Conservation (phyloP, 1,140 invertebrate genomes). For the Anastrepha obliqua region DNA sequence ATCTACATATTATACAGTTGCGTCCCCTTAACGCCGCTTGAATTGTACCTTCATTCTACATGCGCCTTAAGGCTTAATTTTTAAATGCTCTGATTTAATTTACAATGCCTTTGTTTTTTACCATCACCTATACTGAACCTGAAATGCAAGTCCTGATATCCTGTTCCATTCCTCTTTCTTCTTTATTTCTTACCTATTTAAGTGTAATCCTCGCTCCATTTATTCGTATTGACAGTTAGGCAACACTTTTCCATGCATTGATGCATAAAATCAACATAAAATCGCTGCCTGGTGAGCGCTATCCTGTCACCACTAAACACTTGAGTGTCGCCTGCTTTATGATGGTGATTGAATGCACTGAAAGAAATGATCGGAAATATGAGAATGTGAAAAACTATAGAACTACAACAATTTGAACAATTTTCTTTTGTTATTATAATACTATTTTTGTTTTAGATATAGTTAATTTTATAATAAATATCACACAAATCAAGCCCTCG, state of each 20-base stretch:
- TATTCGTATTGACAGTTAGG: background rate
- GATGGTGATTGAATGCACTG: too few relatives aligned
- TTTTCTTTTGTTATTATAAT: too few relatives aligned
- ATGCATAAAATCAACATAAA: constrained; percentile 29
- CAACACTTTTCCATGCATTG: background rate
- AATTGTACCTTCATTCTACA: background rate
- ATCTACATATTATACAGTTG: background rate
- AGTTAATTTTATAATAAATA: too few relatives aligned
- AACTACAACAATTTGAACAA: too few relatives aligned
- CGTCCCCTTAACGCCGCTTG: background rate
- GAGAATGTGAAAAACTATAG: background rate
- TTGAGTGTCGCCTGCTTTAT: background rate
- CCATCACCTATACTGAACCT: background rate
- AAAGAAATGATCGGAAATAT: too few relatives aligned
- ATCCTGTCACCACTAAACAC: constrained; percentile 8
- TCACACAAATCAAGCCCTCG: too few relatives aligned
- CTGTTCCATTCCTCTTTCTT: background rate
- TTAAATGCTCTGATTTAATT: constrained; percentile 5
- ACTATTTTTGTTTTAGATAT: too few relatives aligned
- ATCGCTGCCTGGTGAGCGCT: background rate
- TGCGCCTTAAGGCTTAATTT: background rate
- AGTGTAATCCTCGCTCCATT: background rate
- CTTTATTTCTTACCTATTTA: background rate
- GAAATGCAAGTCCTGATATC: background rate
- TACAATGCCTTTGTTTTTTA: background rate